Evolutionary conservation across 2,888 invertebrate genomes (phyloP), one percentile per base, ranked within the genome.

Genomic region (Phortica magna): DNA sequence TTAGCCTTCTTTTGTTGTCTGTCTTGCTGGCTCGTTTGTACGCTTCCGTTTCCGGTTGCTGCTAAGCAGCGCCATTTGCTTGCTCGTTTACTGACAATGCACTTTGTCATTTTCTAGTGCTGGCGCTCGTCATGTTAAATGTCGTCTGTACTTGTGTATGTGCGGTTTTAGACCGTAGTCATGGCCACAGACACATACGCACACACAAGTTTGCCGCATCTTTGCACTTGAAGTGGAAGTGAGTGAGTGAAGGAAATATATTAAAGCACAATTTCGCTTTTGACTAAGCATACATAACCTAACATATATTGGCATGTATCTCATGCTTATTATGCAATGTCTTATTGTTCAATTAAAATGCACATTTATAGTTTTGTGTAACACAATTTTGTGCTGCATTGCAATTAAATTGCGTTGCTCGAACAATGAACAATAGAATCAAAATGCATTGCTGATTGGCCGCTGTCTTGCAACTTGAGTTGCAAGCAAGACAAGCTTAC

Each of bases 1-100:
- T 85, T 85, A 85, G 85, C 85, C 85, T 82, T 80, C 77, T 81
- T 85, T 88, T 39, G 67, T 42, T 42, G 39, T 61, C 9, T 61
- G 19, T 22, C 7, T 4, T 17, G 17, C 17, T 17, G 9, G 9
- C 19, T 22, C 19, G 61, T 22, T 22, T 61, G 48, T 48, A 31
- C 48, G 7, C 48, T 48, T 48, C 48, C 48, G 48, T 48, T 48
- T 48, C 48, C 48, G 3, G 48, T 48, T 48, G 48, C 48, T 48
- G 9, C 9, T 48, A 6, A 12, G 9, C 48, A 31, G 31, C 31
- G 31, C 14, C 14, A 48, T 48, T 48, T 48, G 3, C 48, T 48
- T 48, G 48, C 48, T 9, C 14, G 48, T 14, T 48, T 14, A 14
- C 14, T 48, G 65, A 68, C 87, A 84, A 70, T 79, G 76, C 76